These are phyloP conservation scores for Aleiodes leptofemur DNA, from an alignment of 2,888 invertebrate species.

Conservation along the genomic window DNA sequence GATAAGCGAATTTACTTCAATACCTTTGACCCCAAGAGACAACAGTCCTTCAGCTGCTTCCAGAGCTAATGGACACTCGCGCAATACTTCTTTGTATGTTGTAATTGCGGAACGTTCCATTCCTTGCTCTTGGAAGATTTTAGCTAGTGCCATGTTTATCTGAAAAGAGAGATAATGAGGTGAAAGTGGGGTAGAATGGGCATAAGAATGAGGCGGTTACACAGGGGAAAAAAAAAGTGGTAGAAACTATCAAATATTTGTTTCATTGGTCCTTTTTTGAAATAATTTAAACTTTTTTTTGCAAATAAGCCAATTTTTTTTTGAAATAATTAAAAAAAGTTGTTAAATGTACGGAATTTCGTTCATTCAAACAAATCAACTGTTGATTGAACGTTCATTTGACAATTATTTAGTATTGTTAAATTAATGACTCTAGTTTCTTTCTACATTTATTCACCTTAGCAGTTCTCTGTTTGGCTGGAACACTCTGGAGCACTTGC, in stretches of 20 bases:
- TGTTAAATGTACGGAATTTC: too few species aligned
- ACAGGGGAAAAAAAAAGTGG: too few species aligned
- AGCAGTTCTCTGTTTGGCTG: slow-evolving; percentile 82
- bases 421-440: too few species aligned
- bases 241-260: too few species aligned
- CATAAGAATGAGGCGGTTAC: too few species aligned
- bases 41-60: slow-evolving; percentile 86
- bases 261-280: too few species aligned
- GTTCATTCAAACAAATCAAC: too few species aligned
- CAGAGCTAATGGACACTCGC: slow-evolving; percentile 85
- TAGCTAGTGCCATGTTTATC: slow-evolving; percentile 85
- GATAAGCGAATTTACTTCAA: slow-evolving; percentile 85
- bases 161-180: slow-evolving; percentile 46
- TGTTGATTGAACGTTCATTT: too few species aligned
- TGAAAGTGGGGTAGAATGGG: neutral
- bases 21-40: slow-evolving; percentile 83
- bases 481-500: slow-evolving; percentile 78
- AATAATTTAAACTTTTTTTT: too few species aligned
- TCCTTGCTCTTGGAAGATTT: slow-evolving; percentile 83
- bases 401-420: too few species aligned
- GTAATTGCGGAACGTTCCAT: slow-evolving; percentile 84
- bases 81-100: slow-evolving; percentile 87
- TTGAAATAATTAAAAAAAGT: too few species aligned
- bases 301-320: too few species aligned
- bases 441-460: slow-evolving; percentile 75